Base-by-base conservation (phyloP, 2,888 invertebrate species). In the Himalopsyche japonica region DNA sequence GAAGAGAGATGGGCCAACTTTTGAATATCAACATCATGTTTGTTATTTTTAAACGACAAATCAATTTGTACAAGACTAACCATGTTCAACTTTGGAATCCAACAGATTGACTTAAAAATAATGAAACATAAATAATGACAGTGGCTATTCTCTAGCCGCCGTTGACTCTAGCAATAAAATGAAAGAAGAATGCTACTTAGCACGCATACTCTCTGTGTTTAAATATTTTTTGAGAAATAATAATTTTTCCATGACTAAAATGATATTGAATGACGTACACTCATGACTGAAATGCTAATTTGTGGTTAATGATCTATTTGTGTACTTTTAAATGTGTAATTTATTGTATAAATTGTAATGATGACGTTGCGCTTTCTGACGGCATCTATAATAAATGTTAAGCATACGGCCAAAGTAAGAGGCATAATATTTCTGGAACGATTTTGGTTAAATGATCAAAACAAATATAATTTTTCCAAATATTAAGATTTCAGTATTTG, bases 1-100 rank as follows among this genome's bases (percentile, higher is more conserved):
- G 97, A 98, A 90, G 94, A 95, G 84, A 94, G 97, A 82, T 98
- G 98, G 98, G 93, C 94, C 87, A 96, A 97, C 89, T 91, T 95
- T 24, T 84, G 80, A 81, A 48, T 47, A 30, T 47, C 24, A 15
- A 3, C 43, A 3, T 43, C 15, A 15, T 43, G 43, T 43, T 43
- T 15, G 43, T 43, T 43, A 43, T 43, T 43, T 43, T 43, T 43
- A 43, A 43, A 43, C 15, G 15, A 43, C 7, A 4, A 43, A 4
- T 15, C 43, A 15, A 43, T 43, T 15, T 3, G 43, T 15, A 43
- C 43, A 15, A 15, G 43, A 15, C 43, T 15, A 2, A 43, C 43
- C 43, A 43, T 43, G 15, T 43, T 43, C 15, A 43, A 43, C 43
- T 43, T 4, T 15, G 15, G 43, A 43, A 15, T 43, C 15, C 43